These are phyloP conservation scores for Drosophila suzukii DNA, from an alignment of 1,140 invertebrate species.

Conservation along the genomic window DNA sequence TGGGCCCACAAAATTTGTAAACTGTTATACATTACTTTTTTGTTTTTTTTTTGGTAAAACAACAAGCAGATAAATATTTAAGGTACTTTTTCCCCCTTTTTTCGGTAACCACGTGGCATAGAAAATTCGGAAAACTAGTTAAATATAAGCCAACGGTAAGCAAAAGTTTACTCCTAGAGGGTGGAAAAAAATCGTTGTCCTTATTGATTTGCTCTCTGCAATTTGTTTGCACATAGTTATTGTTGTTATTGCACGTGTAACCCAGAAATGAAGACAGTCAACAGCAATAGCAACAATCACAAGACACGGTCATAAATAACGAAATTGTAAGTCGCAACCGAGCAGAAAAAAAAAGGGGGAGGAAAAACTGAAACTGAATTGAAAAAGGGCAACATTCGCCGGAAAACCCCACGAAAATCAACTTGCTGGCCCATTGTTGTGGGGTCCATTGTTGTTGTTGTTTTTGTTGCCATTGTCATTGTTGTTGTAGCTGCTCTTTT, in stretches of 20 bases:
- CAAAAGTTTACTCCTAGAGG: slow-evolving; percentile 27
- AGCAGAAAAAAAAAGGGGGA: slow-evolving; percentile 18
- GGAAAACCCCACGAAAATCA: slow-evolving; percentile 59
- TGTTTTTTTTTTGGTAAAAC: slow-evolving; percentile 16
- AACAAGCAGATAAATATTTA: slow-evolving; percentile 67
- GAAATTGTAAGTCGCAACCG: slow-evolving; percentile 61
- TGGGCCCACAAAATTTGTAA: slow-evolving; percentile 45
- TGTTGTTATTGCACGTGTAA: slow-evolving; percentile 62
- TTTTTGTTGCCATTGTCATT: slow-evolving; percentile 16
- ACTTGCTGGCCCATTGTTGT: slow-evolving; percentile 57
- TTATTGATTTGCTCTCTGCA: slow-evolving; percentile 73
- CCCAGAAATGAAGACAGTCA: slow-evolving; percentile 64
- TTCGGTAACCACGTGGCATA: slow-evolving; percentile 29
- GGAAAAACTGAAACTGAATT: neutral
- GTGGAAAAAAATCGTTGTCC: slow-evolving; percentile 13
- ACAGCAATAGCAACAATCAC: slow-evolving; percentile 40
- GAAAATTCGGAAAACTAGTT: slow-evolving; percentile 72
- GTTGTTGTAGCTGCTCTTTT: slow-evolving; percentile 42
- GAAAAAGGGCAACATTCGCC: slow-evolving; percentile 34
- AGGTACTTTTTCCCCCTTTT: slow-evolving; percentile 29
- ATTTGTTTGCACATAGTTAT: slow-evolving; percentile 67
- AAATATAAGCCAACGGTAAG: slow-evolving; percentile 50
- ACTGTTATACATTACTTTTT: slow-evolving; percentile 32
- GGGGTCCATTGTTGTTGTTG: slow-evolving; percentile 23
- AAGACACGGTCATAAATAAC: slow-evolving; percentile 72